Evolutionary conservation across 2,113 vertebrate genomes (phyloP).

Genomic region (Saguinus imperator): DNA sequence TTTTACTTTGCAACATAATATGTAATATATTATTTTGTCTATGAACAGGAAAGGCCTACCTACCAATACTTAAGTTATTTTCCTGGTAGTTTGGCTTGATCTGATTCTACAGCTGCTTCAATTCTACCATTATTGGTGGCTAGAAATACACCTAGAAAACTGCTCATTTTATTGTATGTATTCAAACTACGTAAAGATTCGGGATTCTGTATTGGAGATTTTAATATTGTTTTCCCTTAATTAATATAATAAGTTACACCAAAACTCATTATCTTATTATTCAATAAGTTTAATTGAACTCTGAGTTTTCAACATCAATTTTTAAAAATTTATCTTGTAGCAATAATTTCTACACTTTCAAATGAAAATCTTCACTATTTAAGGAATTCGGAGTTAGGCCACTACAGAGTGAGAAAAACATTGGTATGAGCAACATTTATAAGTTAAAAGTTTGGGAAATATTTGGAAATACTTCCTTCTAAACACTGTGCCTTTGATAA

Average conservation of each 20-base stretch:
- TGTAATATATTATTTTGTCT: background rate
- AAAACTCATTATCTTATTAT: background rate
- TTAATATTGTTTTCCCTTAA: background rate
- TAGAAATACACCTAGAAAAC: background rate
- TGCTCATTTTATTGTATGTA: background rate
- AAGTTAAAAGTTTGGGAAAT: background rate
- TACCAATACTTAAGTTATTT: background rate
- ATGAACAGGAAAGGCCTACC: background rate
- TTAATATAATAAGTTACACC: background rate
- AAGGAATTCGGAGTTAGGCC: background rate
- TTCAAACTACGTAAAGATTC: constrained; percentile 7
- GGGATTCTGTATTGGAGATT: background rate
- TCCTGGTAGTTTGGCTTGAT: background rate
- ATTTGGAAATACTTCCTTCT: background rate
- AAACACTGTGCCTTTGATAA: background rate
- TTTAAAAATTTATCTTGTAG: background rate
- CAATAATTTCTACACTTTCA: constrained; percentile 9
- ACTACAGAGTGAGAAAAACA: background rate
- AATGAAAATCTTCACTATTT: background rate
- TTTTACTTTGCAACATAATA: background rate
- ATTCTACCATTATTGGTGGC: background rate
- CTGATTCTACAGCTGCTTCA: background rate
- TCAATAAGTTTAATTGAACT: background rate
- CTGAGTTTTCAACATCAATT: constrained; percentile 7
- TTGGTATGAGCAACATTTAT: background rate